A percentile compares a stretch with the other conserved stretches of the same genome.
Evolutionary conservation across 35 echinoderm and acorn worm genomes (phyloP).

Genomic region (Hemicentrotus pulcherrimus): DNA sequence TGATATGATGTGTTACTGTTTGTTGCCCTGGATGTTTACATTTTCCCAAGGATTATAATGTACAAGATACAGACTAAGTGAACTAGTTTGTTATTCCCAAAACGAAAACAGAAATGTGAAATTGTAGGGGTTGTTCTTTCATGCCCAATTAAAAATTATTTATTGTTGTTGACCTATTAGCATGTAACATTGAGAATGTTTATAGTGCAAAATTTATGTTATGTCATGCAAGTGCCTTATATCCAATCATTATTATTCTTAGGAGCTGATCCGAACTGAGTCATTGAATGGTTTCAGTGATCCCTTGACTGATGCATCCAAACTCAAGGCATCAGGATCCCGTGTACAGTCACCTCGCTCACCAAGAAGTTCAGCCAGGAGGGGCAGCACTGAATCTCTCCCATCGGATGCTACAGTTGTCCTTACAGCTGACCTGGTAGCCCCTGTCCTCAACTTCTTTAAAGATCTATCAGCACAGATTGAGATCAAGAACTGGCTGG

Average conservation of each 20-base stretch:
- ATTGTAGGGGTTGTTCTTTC: no score
- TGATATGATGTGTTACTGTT: no score
- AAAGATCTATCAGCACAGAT: conserved; percentile 77
- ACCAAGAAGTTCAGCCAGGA: conserved; percentile 48
- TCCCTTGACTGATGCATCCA: conserved; percentile 54
- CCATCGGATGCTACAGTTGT: conserved; percentile 58
- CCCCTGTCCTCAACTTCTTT: conserved; percentile 91
- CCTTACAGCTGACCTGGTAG: conserved; percentile 87
- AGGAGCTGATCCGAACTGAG: conserved; percentile 39
- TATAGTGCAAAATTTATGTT: no score
- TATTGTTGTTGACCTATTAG: no score
- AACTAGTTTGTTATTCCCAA: no score
- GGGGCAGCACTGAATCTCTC: conserved; percentile 48
- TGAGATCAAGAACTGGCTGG: conserved; percentile 91
- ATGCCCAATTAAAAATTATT: no score
- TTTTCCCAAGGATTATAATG: no score
- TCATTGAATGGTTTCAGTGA: conserved; percentile 35
- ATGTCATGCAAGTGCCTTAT: neutral
- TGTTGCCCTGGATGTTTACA: no score
- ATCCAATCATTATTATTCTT: neutral
- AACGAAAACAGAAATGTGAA: no score
- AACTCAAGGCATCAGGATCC: conserved; percentile 50
- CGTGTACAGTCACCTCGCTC: conserved; percentile 48
- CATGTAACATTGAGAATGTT: no score
- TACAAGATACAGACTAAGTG: no score